These are phyloP conservation scores for Acrocera orbiculus DNA, from an alignment of 2,888 invertebrate species.

Conservation along the genomic window DNA sequence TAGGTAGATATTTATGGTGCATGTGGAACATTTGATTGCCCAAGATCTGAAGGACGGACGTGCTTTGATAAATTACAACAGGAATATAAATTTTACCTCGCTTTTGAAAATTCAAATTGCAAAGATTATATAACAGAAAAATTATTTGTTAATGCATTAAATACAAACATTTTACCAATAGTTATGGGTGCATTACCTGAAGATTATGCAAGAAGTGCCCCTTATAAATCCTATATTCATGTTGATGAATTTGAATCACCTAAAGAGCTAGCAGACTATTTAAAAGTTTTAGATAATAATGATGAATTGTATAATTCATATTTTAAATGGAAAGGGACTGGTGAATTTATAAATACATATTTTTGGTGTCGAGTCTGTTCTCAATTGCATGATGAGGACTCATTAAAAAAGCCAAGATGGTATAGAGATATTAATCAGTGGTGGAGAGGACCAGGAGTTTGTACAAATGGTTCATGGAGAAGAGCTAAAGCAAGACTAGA, in stretches of 20 bases:
- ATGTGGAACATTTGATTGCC: slow-evolving; percentile 72
- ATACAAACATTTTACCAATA: slow-evolving; percentile 74
- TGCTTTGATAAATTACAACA: slow-evolving; percentile 81
- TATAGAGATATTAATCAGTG: slow-evolving; percentile 66
- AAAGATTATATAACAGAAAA: slow-evolving; percentile 93
- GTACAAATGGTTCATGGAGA: slow-evolving; percentile 57
- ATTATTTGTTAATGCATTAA: slow-evolving; percentile 86
- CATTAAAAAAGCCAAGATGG: slow-evolving; percentile 25
- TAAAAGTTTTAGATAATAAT: slow-evolving; percentile 68
- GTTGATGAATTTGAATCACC: slow-evolving; percentile 88
- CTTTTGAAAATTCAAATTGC: slow-evolving; percentile 95
- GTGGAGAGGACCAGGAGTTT: slow-evolving; percentile 74
- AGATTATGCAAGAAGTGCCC: slow-evolving; percentile 77
- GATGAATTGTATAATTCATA: slow-evolving; percentile 87
- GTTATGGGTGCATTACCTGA: slow-evolving; percentile 91
- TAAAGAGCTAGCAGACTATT: slow-evolving; percentile 69
- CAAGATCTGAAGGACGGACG: slow-evolving; percentile 58
- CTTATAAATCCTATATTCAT: slow-evolving; percentile 83
- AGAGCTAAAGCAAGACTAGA: slow-evolving; percentile 32
- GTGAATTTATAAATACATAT: slow-evolving; percentile 89
- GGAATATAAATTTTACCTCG: slow-evolving; percentile 92
- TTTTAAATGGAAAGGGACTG: slow-evolving; percentile 87
- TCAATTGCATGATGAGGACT: slow-evolving; percentile 34
- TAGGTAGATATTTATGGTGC: slow-evolving; percentile 82
- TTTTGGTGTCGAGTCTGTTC: slow-evolving; percentile 49